These are phyloP conservation scores for Oscheius sp. DNA, from an alignment of 2,888 invertebrate genomes.

Conservation along the genomic window DNA sequence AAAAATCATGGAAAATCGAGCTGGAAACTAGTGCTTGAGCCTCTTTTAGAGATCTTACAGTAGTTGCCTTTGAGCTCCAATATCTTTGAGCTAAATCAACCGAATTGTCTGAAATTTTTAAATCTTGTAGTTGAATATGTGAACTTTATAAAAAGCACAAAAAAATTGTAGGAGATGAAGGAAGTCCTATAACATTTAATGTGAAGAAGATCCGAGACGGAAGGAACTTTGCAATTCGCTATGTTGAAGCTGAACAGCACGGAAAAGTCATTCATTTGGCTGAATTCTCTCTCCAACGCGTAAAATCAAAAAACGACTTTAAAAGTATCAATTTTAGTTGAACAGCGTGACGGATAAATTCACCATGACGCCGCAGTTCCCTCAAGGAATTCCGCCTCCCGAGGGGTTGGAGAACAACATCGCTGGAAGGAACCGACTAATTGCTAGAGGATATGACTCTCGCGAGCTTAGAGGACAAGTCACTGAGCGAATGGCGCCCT, in stretches of 20 bases:
- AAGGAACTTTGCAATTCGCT: constrained; percentile 60
- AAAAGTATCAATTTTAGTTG: constrained; percentile 25
- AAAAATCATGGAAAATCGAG: too few relatives aligned
- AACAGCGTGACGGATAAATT: constrained; percentile 46
- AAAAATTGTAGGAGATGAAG: constrained; percentile 19
- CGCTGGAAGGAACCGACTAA: constrained; percentile 40
- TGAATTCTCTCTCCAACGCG: constrained; percentile 62
- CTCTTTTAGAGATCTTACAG: too few relatives aligned
- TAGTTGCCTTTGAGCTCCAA: too few relatives aligned
- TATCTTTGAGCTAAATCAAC: too few relatives aligned
- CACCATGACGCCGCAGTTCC: constrained; percentile 52
- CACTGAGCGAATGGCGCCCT: constrained; percentile 52
- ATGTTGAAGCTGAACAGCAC: constrained; percentile 58
- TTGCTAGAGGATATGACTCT: constrained; percentile 44
- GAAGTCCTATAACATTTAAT: constrained; percentile 53
- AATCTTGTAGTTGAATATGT: neutral
- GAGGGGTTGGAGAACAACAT: constrained; percentile 49
- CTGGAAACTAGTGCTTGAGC: too few relatives aligned
- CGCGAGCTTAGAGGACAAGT: constrained; percentile 50
- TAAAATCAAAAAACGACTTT: constrained; percentile 9
- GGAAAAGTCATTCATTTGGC: constrained; percentile 57
- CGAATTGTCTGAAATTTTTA: too few relatives aligned
- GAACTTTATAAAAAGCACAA: neutral
- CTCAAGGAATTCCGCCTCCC: constrained; percentile 46
- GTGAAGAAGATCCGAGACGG: constrained; percentile 61